Conservation (phyloP, 2,113 vertebrate genomes). For the Ophthalmotilapia sp. region DNA sequence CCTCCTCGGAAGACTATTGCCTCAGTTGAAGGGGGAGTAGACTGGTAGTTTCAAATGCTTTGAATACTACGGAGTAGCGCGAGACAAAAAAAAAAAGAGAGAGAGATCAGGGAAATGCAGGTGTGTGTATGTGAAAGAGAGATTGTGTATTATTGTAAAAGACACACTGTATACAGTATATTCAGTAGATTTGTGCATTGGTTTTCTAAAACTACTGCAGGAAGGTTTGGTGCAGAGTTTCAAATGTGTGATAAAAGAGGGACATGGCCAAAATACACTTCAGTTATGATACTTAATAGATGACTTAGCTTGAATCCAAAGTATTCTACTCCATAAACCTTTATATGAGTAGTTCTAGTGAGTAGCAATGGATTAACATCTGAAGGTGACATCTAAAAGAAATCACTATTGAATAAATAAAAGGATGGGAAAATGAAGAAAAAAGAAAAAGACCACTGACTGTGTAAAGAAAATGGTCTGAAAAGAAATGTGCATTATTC, state of each 20-base stretch:
- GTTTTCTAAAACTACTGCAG: not conserved
- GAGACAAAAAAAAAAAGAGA: not conserved
- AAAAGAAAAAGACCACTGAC: not conserved
- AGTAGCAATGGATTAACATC: not conserved
- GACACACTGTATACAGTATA: not conserved
- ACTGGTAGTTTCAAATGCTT: conserved; percentile 25
- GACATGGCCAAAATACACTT: not conserved
- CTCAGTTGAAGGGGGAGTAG: conserved; percentile 27
- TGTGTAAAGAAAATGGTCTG: not conserved
- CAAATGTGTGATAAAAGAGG: not conserved
- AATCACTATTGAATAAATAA: not conserved
- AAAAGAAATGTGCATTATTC: not conserved
- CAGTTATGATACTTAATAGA: not conserved
- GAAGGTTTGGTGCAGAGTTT: not conserved
- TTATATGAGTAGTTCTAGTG: not conserved
- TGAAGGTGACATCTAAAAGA: not conserved
- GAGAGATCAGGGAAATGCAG: not conserved
- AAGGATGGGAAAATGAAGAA: not conserved
- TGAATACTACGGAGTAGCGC: conserved; percentile 6
- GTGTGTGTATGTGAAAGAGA: not conserved
- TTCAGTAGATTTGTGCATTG: not conserved
- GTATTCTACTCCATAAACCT: not conserved
- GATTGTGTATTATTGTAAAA: not conserved
- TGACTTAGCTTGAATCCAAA: not conserved
- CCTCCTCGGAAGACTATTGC: conserved; percentile 29